These are phyloP conservation scores for Therioaphis trifolii DNA, from an alignment of 2,888 invertebrate genomes.

Conservation along the genomic window DNA sequence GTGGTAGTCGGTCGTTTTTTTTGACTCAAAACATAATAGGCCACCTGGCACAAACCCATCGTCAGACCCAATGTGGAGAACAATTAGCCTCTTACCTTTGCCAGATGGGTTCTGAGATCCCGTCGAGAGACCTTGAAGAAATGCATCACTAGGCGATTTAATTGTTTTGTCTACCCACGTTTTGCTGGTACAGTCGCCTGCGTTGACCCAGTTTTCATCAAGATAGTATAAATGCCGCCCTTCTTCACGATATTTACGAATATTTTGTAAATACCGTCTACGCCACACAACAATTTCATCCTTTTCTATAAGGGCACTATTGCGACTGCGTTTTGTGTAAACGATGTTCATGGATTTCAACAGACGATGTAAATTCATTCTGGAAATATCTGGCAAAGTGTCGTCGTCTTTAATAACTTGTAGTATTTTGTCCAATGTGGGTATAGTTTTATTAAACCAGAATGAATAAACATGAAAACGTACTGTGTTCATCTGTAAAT, in stretches of 20 bases:
- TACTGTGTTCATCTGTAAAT: too few relatives aligned
- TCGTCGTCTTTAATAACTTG: neutral
- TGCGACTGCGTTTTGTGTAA: neutral
- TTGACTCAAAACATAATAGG: constrained; percentile 64
- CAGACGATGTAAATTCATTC: neutral
- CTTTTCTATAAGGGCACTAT: constrained; percentile 13
- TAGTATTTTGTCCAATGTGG: neutral
- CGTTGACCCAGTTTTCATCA: constrained; percentile 55
- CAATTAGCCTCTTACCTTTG: neutral
- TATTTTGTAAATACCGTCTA: neutral
- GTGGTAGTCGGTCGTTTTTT: constrained; percentile 64
- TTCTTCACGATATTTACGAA: constrained; percentile 17
- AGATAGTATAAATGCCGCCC: constrained; percentile 22
- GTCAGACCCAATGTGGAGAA: constrained; percentile 41
- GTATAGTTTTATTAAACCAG: too few relatives aligned
- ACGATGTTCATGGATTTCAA: neutral
- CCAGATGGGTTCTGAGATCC: neutral
- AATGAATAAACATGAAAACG: too few relatives aligned
- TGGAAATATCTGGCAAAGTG: constrained; percentile 1
- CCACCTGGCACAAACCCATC: constrained; percentile 65
- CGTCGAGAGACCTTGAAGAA: neutral
- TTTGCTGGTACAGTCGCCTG: neutral
- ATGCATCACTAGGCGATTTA: neutral
- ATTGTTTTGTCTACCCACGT: constrained; percentile 2
- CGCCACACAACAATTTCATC: constrained; percentile 12